Evolutionary conservation across 35 echinoderm and acorn worm genomes (phyloP), one percentile per base, ranked within the genome.

Genomic region (Apostichopus japonicus): DNA sequence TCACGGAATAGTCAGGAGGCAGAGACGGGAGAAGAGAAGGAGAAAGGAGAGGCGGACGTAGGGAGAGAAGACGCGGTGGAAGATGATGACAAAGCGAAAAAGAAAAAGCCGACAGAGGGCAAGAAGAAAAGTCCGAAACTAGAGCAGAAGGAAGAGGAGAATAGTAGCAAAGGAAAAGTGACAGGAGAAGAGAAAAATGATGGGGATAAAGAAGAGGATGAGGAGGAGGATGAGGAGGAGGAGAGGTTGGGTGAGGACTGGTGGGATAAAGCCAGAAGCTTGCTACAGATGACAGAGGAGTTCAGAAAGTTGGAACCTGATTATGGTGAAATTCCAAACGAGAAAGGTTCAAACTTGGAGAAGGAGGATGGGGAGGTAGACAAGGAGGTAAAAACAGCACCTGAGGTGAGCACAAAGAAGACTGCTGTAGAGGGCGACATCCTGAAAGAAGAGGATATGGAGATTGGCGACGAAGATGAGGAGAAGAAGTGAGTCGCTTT

Each of bases 211-310:
- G 91, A 61, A 1, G 65, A 92, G 51, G 79, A 65, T 1, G 79
- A 16, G 10, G 80, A 92, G 56, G 80, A 86, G 5, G 80, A 70
- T 27, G 77, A 79, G 23, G 88, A 94, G 8, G 77, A 72, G 6
- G 93, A 91, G 58, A 78, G 59, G 17, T 53, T 81, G 16, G 88
- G 80, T 33, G 88, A 94, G 24, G 87, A 90, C 17, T 94, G 78
- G 57, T 90, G 87, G 87, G 57, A 90, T 53, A 81, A 83, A 24
- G 87, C 88, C 13, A 83, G 78, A n/a, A 84, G 77, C 51, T 86
- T 94, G 55, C 70, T 83, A 52, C 79, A 76, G 79, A 82, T 77
- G 67, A 73, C 77, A n/a, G 87, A 91, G 79, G 93, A 71, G 56
- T 94, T 91, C 33, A 70, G 87, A 77, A 82, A 77, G 23, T 72